phyloP scores from a whole-genome alignment of 2,113 vertebrate genomes.

The Campylomormyrus tamandua region DNA sequence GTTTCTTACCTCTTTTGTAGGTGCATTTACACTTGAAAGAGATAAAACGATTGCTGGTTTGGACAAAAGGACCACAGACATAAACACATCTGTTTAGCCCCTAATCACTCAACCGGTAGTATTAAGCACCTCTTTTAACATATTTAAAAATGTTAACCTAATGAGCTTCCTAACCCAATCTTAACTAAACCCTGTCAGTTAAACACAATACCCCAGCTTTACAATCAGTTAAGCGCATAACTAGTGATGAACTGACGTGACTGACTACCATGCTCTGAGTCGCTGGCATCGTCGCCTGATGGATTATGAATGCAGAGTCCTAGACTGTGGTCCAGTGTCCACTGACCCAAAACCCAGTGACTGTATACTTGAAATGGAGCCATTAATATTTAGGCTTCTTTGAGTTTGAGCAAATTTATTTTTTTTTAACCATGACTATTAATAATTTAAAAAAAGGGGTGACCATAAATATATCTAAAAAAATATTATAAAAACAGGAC shows the following conservation, averaged over 20 bases:
- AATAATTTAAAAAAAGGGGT: slow-evolving; percentile 17
- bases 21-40: neutral
- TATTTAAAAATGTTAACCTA: neutral
- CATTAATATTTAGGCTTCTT: neutral
- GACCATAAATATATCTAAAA: slow-evolving; percentile 16
- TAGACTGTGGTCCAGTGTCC: neutral
- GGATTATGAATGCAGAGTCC: neutral
- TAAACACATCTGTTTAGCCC: neutral
- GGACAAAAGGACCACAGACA: neutral
- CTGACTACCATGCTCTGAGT: neutral
- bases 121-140: neutral
- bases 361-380: neutral
- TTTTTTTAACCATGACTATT: neutral
- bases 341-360: neutral
- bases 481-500: slow-evolving; percentile 8
- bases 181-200: neutral
- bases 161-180: neutral
- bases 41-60: neutral
- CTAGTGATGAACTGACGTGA: neutral
- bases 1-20: neutral
- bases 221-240: neutral
- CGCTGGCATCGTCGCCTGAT: neutral
- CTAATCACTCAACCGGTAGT: neutral
- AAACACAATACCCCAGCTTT: neutral
- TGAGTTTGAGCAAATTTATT: neutral